Base-by-base conservation (phyloP, 2,888 invertebrate species). In the Notodonta ziczac region DNA sequence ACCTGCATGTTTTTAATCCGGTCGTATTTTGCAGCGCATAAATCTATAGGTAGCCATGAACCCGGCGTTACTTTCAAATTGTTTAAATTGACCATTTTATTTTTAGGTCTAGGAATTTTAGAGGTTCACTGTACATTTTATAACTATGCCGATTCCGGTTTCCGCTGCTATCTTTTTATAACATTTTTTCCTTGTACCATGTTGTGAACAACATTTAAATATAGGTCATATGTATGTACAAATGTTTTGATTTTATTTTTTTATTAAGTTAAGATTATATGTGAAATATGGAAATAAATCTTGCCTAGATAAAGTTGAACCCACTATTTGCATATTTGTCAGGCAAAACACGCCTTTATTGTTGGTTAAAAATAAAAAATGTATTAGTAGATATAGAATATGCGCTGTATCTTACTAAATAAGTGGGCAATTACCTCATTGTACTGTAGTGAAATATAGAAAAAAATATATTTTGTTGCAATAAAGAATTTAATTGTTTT, bases 401-500 rank as follows among this genome's bases (percentile, higher is more conserved):
- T 46, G n/a, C 46, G 46, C 46, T 46, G 46, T 46, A 46, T n/a
- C 13, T n/a, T n/a, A 46, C 0, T n/a, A 46, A 5, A 13, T 46
- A 46, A 46, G n/a, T 52, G 59, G 48, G 48, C 53, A 53, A 60
- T 46, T 57, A 48, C 57, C 53, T 58, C 40, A 14, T 54, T 53
- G 39, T 52, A 52, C 13, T 39, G 56, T 58, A 59, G 48, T 59
- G 61, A 48, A 12, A 14, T 54, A 10, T 59, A 56, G 68, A 68
- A 54, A 69, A 60, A 56, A 59, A 62, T 62, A 67, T 71, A 72
- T 70, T 66, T 75, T 71, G 79, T 81, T 83, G 72, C 71, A 83
- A 79, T 82, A 83, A 78, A 81, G 67, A 69, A 74, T 81, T 81
- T 77, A 80, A 74, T 73, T 62, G 74, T 82, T 83, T 78, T 74